Percentiles rank a stretch among this genome's conserved stretches.
Conservation (phyloP, 2,113 vertebrate genomes). For the Hypanus sabinus region DNA sequence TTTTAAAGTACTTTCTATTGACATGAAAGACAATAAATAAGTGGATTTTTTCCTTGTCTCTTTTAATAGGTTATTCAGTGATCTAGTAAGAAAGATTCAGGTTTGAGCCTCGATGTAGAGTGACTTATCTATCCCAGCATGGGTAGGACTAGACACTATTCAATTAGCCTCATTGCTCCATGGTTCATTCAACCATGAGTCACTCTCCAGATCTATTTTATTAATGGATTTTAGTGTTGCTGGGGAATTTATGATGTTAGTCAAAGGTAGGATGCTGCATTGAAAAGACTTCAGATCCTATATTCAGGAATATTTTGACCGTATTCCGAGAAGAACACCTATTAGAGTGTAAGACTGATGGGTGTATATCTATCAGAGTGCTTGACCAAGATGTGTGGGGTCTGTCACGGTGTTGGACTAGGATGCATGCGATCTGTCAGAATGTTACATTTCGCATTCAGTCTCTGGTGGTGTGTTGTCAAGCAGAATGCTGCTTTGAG, state of each 20-base stretch:
- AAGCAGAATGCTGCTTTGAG: background rate
- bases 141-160: background rate
- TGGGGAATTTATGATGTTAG: background rate
- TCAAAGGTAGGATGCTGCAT: background rate
- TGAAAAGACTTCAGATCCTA: background rate
- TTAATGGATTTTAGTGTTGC: background rate
- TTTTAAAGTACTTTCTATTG: no score
- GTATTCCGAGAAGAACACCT: background rate
- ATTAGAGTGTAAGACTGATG: background rate
- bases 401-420: background rate
- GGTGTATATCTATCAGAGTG: background rate
- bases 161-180: background rate
- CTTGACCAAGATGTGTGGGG: background rate
- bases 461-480: background rate
- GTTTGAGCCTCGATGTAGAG: background rate
- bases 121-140: background rate
- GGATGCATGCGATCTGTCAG: background rate
- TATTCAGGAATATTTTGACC: background rate
- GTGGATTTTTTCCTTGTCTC: background rate
- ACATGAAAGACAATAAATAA: no score
- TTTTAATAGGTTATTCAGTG: background rate
- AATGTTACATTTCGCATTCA: background rate
- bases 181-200: background rate
- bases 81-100: background rate
- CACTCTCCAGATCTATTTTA: background rate